Evolutionary conservation across 2,888 invertebrate species (phyloP), one percentile per base, ranked within the genome.

Genomic region (Drosophila villosipedis): DNA sequence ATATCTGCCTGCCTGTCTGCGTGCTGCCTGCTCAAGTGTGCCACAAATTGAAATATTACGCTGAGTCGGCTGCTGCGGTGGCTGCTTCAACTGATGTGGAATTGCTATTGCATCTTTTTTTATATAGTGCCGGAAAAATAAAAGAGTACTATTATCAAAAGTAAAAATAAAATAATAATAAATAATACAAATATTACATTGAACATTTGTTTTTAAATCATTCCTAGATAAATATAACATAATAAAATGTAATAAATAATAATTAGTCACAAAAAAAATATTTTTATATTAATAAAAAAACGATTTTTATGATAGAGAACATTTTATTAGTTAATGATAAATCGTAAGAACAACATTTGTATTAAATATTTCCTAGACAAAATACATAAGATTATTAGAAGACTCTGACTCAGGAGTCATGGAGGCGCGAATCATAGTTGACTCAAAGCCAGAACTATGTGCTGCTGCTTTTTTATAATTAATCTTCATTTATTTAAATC

Each of bases 11-110:
- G 68, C 43, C 35, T 65, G 37, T 54, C 59, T 69, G 59, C 58
- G 22, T 43, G 22, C 22, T 43, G 43, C 43, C 47, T 63, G 67
- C 76, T 77, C 62, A 75, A 79, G 89, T 79, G 89, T 71, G 73
- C 89, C 73, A 70, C 86, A 84, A 90, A 87, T 90, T 88, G 89
- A 85, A 90, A 87, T 83, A 85, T 88, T 76, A 75, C 69, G 62
- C 59, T 73, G 50, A 53, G 68, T 35, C 57, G 49, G 39, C 41
- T 43, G 54, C 37, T 74, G 53, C 47, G 68, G 39, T 53, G 49
- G 39, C 52, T 52, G 37, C 37, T 43, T 49, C 58, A 28, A 19
- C n/a, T 55, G 57, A 57, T 57, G 16, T 39, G 71, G 55, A 37
- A 66, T 35, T 64, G 37, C 31, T 14, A 25, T 31, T 49, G 43